Evolutionary conservation across 2,888 invertebrate genomes (phyloP), one percentile per base, ranked within the genome.

Genomic region (Lasioglossum marginatum): DNA sequence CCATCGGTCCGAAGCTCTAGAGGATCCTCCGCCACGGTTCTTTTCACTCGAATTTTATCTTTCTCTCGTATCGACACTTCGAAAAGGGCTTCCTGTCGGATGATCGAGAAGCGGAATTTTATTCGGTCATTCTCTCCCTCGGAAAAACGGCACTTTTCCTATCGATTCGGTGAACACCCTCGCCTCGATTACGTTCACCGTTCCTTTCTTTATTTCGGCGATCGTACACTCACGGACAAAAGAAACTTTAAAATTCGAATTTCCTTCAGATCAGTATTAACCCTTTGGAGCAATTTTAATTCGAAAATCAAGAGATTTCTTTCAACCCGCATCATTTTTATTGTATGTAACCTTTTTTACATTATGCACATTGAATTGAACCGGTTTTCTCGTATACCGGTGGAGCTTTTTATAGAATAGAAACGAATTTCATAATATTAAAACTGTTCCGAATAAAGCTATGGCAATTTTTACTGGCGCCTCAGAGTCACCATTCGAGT

Each of bases 121-220:
- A 71, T 48, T 52, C 79, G 37, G 23, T 37, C 43, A 57, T 73
- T 79, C 34, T 52, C 40, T 63, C 68, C 76, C 68, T 63, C 63
- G 70, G 57, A 71, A 83, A 43, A 80, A 83, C 82, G 77, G 73
- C 60, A 60, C 79, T 79, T 79, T 45, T 71, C 77, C 82, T 85
- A 85, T 79, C 81, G 81, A 81, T 77, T 85, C 85, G 66, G 68
- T 40, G 85, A 79, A 78, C 60, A 76, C 68, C 85, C 68, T 71
- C 63, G 79, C 74, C 66, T 71, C 74, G 74, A 40, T 81, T 73
- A 68, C 57, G 66, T 48, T 79, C 60, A 48, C 34, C 68, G 5
- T 57, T 34, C 12, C 12, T 23, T 34, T 72, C 66, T 1, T 66
- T 45, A 5, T 63, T 31, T 19, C 63, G 31, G 31, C 16, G 31